Evolutionary conservation across 1,140 invertebrate genomes (phyloP).

Genomic region (Drosophila seguyi): DNA sequence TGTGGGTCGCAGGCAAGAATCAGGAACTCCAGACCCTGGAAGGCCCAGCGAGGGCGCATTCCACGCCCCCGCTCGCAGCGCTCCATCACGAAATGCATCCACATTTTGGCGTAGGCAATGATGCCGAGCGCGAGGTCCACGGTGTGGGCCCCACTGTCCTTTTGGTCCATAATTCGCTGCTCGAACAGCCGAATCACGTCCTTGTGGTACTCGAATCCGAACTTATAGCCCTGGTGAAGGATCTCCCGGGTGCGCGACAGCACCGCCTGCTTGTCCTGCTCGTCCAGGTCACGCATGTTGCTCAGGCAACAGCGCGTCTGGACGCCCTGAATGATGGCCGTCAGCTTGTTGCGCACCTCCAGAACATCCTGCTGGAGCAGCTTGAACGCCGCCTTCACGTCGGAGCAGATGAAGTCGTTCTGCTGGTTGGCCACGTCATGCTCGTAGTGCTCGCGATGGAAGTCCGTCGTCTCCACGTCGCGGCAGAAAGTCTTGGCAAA

Average conservation of each 20-base stretch:
- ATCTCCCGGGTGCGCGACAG: conserved; percentile 90
- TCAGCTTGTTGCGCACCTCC: conserved; percentile 88
- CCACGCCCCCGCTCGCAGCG: conserved; percentile 94
- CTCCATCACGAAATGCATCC: conserved; percentile 94
- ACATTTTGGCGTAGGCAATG: conserved; percentile 92
- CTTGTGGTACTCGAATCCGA: conserved; percentile 95
- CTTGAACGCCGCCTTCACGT: conserved; percentile 88
- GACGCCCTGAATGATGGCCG: conserved; percentile 88
- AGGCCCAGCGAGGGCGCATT: conserved; percentile 93
- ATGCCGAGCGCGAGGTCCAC: conserved; percentile 86
- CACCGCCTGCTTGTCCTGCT: conserved; percentile 86
- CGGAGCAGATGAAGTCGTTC: conserved; percentile 85
- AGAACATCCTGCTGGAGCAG: conserved; percentile 88
- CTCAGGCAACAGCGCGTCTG: conserved; percentile 87
- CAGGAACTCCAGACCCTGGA: conserved; percentile 94
- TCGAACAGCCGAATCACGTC: conserved; percentile 89
- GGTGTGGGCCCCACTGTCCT: conserved; percentile 71
- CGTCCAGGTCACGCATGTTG: conserved; percentile 86
- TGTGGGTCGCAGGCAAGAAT: conserved; percentile 92
- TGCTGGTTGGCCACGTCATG: conserved; percentile 79
- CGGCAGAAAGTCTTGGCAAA: conserved; percentile 92
- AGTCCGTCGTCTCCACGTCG: conserved; percentile 88
- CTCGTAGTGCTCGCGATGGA: conserved; percentile 85
- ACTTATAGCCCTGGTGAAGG: conserved; percentile 93
- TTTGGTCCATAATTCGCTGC: conserved; percentile 78